A percentile compares a stretch with the other conserved stretches of the same genome.
Evolutionary conservation across 2,797 vertebrate genomes (phyloP).

Genomic region (Phataginus tetradactyla): DNA sequence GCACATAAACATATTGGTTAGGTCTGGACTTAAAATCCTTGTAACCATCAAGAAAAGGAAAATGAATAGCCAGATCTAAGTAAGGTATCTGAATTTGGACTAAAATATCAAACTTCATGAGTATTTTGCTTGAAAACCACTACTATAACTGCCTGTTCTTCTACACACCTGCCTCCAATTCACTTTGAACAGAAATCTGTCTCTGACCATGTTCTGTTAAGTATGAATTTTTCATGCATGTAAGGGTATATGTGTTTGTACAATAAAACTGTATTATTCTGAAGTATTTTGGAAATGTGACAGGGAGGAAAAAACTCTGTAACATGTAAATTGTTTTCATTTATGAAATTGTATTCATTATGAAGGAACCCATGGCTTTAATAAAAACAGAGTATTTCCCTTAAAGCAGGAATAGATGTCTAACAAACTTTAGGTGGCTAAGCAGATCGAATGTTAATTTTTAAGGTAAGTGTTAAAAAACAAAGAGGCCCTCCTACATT

Average conservation of each 20-base stretch:
- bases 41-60: not conserved
- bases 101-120: not conserved
- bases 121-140: not conserved
- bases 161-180: not conserved
- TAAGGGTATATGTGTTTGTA: not conserved
- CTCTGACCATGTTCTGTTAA: not conserved
- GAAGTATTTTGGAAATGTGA: constrained; percentile 2
- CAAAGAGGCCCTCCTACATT: not conserved
- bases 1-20: not conserved
- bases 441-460: not conserved
- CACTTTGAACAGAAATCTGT: not conserved
- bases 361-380: not conserved
- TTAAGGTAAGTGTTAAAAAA: not conserved
- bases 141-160: not conserved
- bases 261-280: constrained; percentile 2
- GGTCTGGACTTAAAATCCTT: not conserved
- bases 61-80: not conserved
- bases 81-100: not conserved
- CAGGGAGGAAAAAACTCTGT: not conserved
- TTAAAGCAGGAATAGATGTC: not conserved
- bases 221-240: not conserved
- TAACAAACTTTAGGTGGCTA: not conserved
- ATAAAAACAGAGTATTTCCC: not conserved
- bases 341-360: not conserved
- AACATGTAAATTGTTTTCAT: not conserved